phyloP scores from a whole-genome alignment of 2,888 invertebrate species.

The Sarcophaga variegata region DNA sequence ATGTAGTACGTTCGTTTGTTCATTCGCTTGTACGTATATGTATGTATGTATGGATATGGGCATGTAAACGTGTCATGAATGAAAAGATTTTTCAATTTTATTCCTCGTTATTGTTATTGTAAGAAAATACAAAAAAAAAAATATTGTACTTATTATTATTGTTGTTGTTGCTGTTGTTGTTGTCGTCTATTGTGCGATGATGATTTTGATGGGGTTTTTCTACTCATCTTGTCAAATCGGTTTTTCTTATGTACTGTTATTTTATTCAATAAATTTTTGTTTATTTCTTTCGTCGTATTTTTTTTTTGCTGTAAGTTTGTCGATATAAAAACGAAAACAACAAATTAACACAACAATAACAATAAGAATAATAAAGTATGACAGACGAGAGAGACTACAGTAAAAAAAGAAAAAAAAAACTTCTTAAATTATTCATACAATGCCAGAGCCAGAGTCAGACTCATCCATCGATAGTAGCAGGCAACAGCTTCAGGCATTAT shows the following conservation, averaged over 20 bases:
- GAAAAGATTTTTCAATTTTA: conserved; percentile 58
- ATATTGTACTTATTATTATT: conserved; percentile 14
- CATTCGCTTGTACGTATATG: too few relatives aligned
- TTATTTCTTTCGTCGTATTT: neutral
- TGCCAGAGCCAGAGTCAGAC: neutral
- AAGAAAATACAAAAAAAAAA: conserved; percentile 3
- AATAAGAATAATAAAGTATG: neutral
- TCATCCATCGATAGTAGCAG: neutral
- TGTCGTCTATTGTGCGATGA: conserved; percentile 46
- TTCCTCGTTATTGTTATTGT: conserved; percentile 19
- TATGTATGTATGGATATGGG: neutral
- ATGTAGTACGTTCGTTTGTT: too few relatives aligned
- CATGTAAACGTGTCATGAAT: conserved; percentile 64
- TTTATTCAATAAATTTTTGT: neutral
- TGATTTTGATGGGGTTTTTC: conserved; percentile 65
- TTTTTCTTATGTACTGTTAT: conserved; percentile 46
- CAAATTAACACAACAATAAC: conserved; percentile 19
- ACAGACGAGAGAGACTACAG: conserved; percentile 12
- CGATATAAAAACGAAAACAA: conserved; percentile 36
- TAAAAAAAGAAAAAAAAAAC: neutral
- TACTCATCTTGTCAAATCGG: conserved; percentile 57
- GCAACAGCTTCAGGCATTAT: conserved; percentile 15
- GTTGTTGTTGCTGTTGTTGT: too few relatives aligned
- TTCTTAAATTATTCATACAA: conserved; percentile 59
- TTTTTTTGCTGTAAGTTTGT: conserved; percentile 25